Base-by-base conservation (phyloP, 1,140 invertebrate species). In the Anastatus disparis region DNA sequence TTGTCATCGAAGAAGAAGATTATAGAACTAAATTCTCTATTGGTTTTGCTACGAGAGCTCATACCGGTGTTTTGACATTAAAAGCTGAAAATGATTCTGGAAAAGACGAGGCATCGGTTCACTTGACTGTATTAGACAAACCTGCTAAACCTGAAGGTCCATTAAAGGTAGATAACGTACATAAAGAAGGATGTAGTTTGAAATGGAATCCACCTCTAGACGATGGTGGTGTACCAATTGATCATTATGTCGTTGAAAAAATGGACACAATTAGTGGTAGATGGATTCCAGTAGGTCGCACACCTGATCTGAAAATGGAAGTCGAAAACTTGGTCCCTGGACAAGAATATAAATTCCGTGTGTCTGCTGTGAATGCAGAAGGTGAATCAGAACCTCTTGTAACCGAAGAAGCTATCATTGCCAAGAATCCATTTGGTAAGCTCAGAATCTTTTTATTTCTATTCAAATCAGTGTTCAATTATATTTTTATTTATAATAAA, bases 331-430 rank as follows among this genome's bases (percentile, higher is more conserved):
- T 96, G 48, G 92, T 94, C 56, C 95, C 95, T 29, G 96, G 89
- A 46, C 95, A 99, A 77, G 95, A 98, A 82, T 99, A 99, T 85
- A 97, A 97, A 86, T 99, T 99, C 90, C 89, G 97, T 50, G 96
- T 99, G 0, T 90, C 92, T 15, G 97, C 97, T 66, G 96, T 98
- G 3, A 99, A 99, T 82, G 91, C 93, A 61, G 95, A 98, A 85
- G 97, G 97, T 22, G 93, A 95, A 81, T 97, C 96, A 4, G 95
- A 97, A 79, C 96, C 96, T 15, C 85, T 99, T 44, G 92, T 93
- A 74, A 95, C 95, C 6, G 92, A 95, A 50, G 90, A 95, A 72
- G 91, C 93, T 17, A 95, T 98, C 69, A 89, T 98, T 74, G 97
- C 97, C 22, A 99, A 99, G 86, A 98, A 99, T 94, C 97, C 97